Evolutionary conservation across 2,113 vertebrate species (phyloP).

Genomic region (Anhinga rufa): DNA sequence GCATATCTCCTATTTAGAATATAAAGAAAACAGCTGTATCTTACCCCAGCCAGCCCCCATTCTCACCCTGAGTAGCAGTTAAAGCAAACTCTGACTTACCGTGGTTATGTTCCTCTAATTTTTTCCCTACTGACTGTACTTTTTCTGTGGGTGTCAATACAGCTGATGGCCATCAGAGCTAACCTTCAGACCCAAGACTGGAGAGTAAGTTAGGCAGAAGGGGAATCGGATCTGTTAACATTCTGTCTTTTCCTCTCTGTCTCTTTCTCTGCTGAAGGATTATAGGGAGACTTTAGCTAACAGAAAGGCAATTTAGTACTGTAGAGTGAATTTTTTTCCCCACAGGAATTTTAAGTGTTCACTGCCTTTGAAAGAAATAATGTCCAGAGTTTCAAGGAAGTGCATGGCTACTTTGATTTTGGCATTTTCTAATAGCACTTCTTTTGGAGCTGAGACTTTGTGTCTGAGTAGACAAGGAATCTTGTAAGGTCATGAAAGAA

Average conservation of each 20-base stretch:
- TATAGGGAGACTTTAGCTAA: background rate
- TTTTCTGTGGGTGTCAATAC: background rate
- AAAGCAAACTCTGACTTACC: background rate
- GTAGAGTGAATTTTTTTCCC: background rate
- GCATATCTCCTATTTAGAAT: background rate
- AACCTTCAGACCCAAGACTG: background rate
- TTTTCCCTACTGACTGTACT: background rate
- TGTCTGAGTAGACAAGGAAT: background rate
- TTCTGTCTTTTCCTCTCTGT: background rate
- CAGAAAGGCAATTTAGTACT: background rate
- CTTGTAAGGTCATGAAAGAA: background rate
- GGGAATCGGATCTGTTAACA: background rate
- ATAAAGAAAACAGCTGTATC: background rate
- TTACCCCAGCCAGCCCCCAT: background rate
- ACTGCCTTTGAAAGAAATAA: background rate
- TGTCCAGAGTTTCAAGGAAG: background rate
- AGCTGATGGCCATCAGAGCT: background rate
- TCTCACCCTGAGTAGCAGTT: background rate
- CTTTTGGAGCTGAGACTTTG: background rate
- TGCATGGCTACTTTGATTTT: background rate
- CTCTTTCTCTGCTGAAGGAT: background rate
- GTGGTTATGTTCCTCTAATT: background rate
- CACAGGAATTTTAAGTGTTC: background rate
- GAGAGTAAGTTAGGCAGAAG: background rate
- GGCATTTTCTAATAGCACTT: background rate